Evolutionary conservation across 2,113 vertebrate species (phyloP), one percentile per base, ranked within the genome.

Genomic region (Heterochromis multidens): DNA sequence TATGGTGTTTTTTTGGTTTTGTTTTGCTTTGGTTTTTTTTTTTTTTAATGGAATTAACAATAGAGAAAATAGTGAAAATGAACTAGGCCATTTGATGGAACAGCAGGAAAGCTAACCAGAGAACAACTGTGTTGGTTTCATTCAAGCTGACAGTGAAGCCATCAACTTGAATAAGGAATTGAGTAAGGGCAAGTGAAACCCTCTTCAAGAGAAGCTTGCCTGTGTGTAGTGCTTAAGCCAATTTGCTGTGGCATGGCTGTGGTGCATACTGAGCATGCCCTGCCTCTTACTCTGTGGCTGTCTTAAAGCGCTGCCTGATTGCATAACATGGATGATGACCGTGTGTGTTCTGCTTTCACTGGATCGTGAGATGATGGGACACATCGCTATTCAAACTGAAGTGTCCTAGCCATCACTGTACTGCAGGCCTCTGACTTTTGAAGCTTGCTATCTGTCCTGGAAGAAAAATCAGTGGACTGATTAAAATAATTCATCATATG

Each of bases 281-380:
- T 83, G 92, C 81, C 92, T 93, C 87, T 89, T 91, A 87, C 81
- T 93, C 84, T 33, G 61, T 70, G 87, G 87, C 91, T 92, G 91
- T 93, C 92, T 94, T 87, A 89, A 87, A 95, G 94, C 85, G 40
- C 85, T 86, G 92, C 89, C 89, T 95, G 93, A 93, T 96, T 96
- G 92, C 89, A 8, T 95, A 96, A 96, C 91, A 80, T 33, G 88
- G 91, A 88, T 91, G 94, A 95, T 81, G 92, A 92, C 87, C 84
- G 84, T 90, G 89, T 95, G 93, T 90, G 91, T 86, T 91, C 87
- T 91, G 90, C 88, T 90, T 93, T 93, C 89, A 85, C 90, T 88
- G 90, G 87, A 67, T 92, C 89, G 84, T 85, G 84, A 91, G 91
- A 93, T 88, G 94, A 93, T 87, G 46, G 89, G 79, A 83, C 79